These are phyloP conservation scores for Amphiduros pacificus DNA, from an alignment of 2,888 invertebrate genomes.

Conservation along the genomic window DNA sequence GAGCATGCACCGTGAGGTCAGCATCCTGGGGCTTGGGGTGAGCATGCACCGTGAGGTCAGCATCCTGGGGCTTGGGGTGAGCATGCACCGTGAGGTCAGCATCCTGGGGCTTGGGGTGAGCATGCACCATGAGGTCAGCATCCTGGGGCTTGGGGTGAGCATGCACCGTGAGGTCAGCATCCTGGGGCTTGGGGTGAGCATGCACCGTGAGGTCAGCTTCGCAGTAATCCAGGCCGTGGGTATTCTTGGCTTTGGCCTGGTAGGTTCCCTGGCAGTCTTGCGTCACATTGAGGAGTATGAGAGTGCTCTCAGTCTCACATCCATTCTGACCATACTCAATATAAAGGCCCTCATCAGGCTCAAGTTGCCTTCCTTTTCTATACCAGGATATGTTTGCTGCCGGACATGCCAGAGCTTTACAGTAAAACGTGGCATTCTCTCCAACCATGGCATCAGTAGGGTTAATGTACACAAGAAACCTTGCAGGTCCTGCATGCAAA, in stretches of 20 bases:
- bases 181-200: too few relatives aligned
- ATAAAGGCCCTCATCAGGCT: background rate
- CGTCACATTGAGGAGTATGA: conserved; percentile 75
- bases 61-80: too few relatives aligned
- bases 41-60: too few relatives aligned
- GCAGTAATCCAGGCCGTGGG: conserved; percentile 48
- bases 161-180: too few relatives aligned
- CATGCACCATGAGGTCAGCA: too few relatives aligned
- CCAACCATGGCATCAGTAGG: background rate
- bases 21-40: too few relatives aligned
- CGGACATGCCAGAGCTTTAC: conserved; percentile 7
- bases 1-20: too few relatives aligned
- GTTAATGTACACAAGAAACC: background rate
- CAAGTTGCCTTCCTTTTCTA: background rate
- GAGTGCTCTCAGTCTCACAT: conserved; percentile 60
- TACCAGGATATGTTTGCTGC: conserved; percentile 6
- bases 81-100: too few relatives aligned
- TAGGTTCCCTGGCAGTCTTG: conserved; percentile 87
- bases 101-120: too few relatives aligned
- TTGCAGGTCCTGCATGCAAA: background rate
- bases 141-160: too few relatives aligned
- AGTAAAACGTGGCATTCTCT: background rate
- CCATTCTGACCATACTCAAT: background rate
- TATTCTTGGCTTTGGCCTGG: conserved; percentile 72
- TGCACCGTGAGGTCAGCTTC: conserved; percentile 32